Evolutionary conservation across 2,888 invertebrate species (phyloP).

Genomic region (Melinaea menophilus): DNA sequence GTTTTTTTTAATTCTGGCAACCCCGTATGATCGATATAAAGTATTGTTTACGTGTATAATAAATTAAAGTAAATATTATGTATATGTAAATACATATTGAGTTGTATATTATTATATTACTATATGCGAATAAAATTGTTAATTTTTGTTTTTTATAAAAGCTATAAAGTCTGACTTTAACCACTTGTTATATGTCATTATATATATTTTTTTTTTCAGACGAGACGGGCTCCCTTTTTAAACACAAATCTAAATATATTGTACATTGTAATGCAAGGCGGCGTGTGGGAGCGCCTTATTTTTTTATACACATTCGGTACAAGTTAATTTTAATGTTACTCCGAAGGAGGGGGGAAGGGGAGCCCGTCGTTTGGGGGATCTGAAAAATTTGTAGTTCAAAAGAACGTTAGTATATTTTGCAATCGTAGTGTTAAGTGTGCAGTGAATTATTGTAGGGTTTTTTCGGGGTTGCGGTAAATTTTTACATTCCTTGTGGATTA

Average conservation of each 20-base stretch:
- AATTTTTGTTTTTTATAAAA: conserved; percentile 68
- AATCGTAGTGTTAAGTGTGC: conserved; percentile 58
- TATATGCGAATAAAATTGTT: conserved; percentile 74
- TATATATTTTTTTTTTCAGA: conserved; percentile 58
- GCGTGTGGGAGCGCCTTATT: no score
- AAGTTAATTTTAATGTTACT: no score
- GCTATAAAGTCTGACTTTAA: conserved; percentile 76
- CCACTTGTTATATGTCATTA: conserved; percentile 69
- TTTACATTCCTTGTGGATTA: conserved; percentile 67
- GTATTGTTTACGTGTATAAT: conserved; percentile 72
- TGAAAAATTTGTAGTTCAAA: conserved; percentile 63
- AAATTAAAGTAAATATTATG: conserved; percentile 68
- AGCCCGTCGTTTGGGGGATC: conserved; percentile 44
- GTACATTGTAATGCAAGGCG: background rate
- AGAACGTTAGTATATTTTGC: conserved; percentile 57
- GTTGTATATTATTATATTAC: conserved; percentile 67
- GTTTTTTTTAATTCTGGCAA: conserved; percentile 38
- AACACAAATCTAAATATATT: conserved; percentile 7
- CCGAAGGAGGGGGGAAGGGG: conserved; percentile 19
- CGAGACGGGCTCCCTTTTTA: conserved; percentile 31
- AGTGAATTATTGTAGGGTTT: conserved; percentile 50
- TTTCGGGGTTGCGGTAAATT: conserved; percentile 61
- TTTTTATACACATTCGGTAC: no score
- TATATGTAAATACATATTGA: conserved; percentile 76
- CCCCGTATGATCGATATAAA: conserved; percentile 61